A percentile compares a stretch with the other conserved stretches of the same genome.
Conservation (phyloP, 2,797 vertebrate genomes). For the Odontamblyopus rebecca region DNA sequence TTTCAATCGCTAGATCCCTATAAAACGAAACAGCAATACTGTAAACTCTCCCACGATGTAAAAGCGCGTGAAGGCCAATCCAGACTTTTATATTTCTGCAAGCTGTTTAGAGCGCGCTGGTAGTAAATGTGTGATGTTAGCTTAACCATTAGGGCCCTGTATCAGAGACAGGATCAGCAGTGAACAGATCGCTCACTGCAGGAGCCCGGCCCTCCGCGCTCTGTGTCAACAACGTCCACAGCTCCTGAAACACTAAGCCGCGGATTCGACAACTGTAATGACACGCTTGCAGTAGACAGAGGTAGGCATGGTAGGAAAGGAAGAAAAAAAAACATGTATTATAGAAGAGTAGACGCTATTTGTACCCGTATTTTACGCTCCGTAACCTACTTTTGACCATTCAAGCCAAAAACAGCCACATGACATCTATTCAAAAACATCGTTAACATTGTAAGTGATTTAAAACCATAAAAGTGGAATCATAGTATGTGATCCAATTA, state of each 20-base stretch:
- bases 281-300: background rate
- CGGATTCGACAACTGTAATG: background rate
- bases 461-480: too few species aligned
- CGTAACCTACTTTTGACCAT: too few species aligned
- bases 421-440: too few species aligned
- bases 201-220: background rate
- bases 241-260: background rate
- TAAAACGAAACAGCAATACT: background rate
- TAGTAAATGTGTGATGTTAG: background rate
- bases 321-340: too few species aligned
- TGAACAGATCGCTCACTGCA: constrained; percentile 9
- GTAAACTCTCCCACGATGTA: background rate
- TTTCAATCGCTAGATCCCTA: background rate
- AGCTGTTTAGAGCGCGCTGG: background rate
- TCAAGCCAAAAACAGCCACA: too few species aligned
- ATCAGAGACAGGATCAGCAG: background rate
- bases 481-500: too few species aligned
- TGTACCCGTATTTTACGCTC: too few species aligned
- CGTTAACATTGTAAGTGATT: too few species aligned
- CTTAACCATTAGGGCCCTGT: background rate
- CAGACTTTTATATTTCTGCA: background rate
- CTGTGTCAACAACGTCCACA: background rate
- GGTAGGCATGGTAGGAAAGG: too few species aligned
- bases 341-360: too few species aligned
- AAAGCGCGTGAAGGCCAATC: too few species aligned